Evolutionary conservation across 2,113 vertebrate genomes (phyloP).

Genomic region (Ophthalmolycus amberensis): DNA sequence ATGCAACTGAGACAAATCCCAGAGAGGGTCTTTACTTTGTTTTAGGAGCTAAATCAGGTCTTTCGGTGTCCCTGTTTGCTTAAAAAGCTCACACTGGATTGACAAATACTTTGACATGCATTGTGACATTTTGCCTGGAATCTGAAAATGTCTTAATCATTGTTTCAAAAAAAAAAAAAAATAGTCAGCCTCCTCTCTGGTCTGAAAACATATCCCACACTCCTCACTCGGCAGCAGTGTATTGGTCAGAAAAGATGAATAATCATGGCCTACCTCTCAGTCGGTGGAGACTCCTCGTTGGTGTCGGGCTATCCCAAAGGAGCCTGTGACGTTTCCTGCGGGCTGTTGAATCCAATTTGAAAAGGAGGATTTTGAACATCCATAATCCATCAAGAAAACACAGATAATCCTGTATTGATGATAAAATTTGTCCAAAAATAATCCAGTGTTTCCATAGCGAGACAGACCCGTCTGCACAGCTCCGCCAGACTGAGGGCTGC

Average conservation of each 20-base stretch:
- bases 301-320: background rate
- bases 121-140: background rate
- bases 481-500: conserved; percentile 31
- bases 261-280: conserved; percentile 54
- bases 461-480: background rate
- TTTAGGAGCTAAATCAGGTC: background rate
- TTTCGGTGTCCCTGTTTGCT: background rate
- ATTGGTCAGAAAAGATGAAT: background rate
- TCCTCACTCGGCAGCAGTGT: background rate
- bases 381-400: conserved; percentile 27
- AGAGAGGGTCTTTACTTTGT: background rate
- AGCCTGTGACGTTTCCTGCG: background rate
- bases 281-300: background rate
- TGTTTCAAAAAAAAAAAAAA: background rate
- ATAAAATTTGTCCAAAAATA: background rate
- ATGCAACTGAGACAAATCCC: background rate
- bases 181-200: background rate
- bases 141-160: background rate
- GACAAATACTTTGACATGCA: background rate
- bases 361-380: background rate
- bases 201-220: background rate
- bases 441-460: conserved; percentile 8
- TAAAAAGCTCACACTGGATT: background rate
- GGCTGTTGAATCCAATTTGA: conserved; percentile 20
- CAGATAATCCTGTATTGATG: background rate